A percentile compares a stretch with the other conserved stretches of the same genome.
Conservation (phyloP, 2,797 vertebrate species). For the Diceros bicornis region DNA sequence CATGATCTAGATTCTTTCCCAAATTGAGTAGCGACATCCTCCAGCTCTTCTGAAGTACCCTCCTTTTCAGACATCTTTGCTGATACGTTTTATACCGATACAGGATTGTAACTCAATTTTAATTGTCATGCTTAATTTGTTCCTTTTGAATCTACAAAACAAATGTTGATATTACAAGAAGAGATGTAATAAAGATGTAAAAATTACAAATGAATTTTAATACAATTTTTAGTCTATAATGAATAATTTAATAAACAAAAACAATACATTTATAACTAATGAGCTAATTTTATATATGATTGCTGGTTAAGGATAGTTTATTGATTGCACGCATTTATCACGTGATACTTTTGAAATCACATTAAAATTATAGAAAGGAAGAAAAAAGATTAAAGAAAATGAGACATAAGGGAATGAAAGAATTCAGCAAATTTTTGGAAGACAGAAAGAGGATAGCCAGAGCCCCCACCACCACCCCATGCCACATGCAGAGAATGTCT, state of each 20-base stretch:
- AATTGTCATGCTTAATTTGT: slow-evolving; percentile 32
- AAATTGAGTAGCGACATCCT: not conserved
- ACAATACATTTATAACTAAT: slow-evolving; percentile 35
- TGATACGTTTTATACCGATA: slow-evolving; percentile 21
- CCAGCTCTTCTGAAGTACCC: slow-evolving; percentile 11
- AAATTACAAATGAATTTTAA: slow-evolving; percentile 34
- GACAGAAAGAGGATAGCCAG: not conserved
- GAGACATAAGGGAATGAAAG: not conserved
- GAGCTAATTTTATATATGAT: slow-evolving; percentile 30
- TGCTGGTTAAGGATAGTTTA: slow-evolving; percentile 21
- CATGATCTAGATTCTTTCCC: slow-evolving; percentile 4
- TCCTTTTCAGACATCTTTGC: slow-evolving; percentile 63
- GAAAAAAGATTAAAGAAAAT: slow-evolving; percentile 9
- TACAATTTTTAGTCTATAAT: not conserved
- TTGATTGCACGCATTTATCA: slow-evolving; percentile 35
- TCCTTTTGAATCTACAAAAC: slow-evolving; percentile 73
- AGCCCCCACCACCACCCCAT: no score
- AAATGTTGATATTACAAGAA: slow-evolving; percentile 66
- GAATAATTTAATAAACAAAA: slow-evolving; percentile 51
- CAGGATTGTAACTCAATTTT: slow-evolving; percentile 35
- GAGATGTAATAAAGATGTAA: slow-evolving; percentile 25
- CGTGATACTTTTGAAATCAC: slow-evolving; percentile 32
- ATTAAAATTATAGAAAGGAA: slow-evolving; percentile 55
- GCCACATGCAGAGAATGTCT: not conserved
- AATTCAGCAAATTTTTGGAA: slow-evolving; percentile 19